Evolutionary conservation across 53 echinoderm and acorn worm species (phyloP).

Genomic region (Stichopus horrens): DNA sequence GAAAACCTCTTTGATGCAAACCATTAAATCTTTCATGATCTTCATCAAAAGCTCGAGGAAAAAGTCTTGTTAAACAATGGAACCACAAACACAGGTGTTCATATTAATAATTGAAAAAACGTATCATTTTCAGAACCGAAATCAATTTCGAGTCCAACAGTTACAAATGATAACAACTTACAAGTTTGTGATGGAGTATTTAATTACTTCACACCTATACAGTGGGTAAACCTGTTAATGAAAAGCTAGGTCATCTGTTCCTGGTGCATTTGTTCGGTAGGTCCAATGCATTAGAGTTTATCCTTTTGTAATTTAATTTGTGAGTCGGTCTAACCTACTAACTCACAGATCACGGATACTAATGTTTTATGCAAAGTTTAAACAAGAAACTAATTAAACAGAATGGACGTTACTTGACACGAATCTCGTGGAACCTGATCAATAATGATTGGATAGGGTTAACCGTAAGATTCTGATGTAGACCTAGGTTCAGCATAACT

Average conservation of each 20-base stretch:
- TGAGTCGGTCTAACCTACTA: background rate
- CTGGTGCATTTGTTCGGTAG: background rate
- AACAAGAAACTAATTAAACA: slow-evolving; percentile 9
- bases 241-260: slow-evolving; percentile 6
- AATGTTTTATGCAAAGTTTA: slow-evolving; percentile 6
- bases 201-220: slow-evolving; percentile 34
- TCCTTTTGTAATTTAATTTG: background rate
- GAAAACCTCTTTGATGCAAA: background rate
- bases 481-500: no score
- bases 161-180: slow-evolving; percentile 21
- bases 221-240: background rate
- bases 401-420: slow-evolving; percentile 9
- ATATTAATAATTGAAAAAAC: slow-evolving; percentile 13
- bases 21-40: background rate
- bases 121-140: slow-evolving; percentile 27
- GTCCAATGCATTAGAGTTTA: background rate
- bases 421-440: background rate
- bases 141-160: slow-evolving; percentile 27
- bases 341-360: slow-evolving; percentile 12
- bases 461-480: no score
- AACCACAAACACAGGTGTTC: slow-evolving; percentile 35
- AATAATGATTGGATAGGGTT: no score
- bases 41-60: background rate
- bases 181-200: slow-evolving; percentile 5
- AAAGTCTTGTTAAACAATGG: slow-evolving; percentile 29